Base-by-base conservation (phyloP, 1,140 invertebrate genomes). In the Trinorchestia longiramus region DNA sequence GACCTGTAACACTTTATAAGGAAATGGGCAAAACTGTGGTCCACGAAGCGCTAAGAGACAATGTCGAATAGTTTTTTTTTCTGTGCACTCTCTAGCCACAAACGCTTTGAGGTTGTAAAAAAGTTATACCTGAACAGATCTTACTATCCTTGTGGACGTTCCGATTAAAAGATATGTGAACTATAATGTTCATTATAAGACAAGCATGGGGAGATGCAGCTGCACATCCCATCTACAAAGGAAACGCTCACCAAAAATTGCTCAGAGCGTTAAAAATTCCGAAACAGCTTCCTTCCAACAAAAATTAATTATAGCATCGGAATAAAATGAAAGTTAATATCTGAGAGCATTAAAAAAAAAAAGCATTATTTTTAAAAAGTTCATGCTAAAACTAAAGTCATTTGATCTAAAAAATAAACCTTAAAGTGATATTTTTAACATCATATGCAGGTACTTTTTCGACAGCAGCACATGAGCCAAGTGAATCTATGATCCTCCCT, bases 391-490 rank as follows among this genome's bases (percentile, higher is more conserved):
- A 77, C 1, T 36, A 23, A 23, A 77, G n/a, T 77, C 15, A 23
- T 77, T 28, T 36, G 15, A 77, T 77, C 62, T 77, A 77, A 77
- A 77, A 77, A 3, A 77, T 77, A 3, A 23, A 36, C 62, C 62
- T 77, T 77, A 77, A 77, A 36, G n/a, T 77, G 28, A 77, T 36
- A 77, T 77, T 77, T 77, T 28, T 77, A 77, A 77, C 62, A 77
- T 77, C 62, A 77, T 77, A 77, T 77, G 62, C 62, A 77, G 62
- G 62, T 77, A 77, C 62, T 77, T 77, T 77, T 77, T 53, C 62
- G 1, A 77, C 62, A 77, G 62, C 62, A 77, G 62, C 28, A 77
- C 62, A 77, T 77, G 28, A 77, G 28, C 15, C 15, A 11, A 15
- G 62, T 28, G 3, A 36, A 77, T 77, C 62, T 77, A 36, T 36